Base-by-base conservation (phyloP, 2,113 vertebrate genomes). In the Tautogolabrus adspersus region DNA sequence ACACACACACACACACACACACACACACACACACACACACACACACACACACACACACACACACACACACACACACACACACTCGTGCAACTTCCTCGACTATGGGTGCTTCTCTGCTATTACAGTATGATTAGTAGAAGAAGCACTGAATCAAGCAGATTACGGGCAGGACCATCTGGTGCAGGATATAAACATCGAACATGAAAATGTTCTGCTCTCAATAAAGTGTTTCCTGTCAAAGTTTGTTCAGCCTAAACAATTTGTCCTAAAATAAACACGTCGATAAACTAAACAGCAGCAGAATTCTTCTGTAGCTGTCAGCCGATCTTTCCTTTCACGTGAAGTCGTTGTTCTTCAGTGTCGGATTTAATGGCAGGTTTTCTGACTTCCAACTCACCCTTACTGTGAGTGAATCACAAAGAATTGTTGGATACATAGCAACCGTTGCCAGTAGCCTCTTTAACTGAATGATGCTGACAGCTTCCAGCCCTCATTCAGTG, bases 401-500 rank as follows among this genome's bases (percentile, higher is more conserved):
- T 4, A 21, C 42, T 22, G 65, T 23, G 12, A 47, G 60, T 44
- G 44, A 77, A 67, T 71, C 46, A 66, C 70, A 79, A 71, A 81
- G 78, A 69, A 79, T 66, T 67, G 68, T 15, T 76, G 77, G 75
- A 79, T 66, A 64, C 68, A 59, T 83, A 66, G 88, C 78, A 86
- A 88, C 76, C 16, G 72, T 79, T 77, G 86, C 82, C 79, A 81
- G 75, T 77, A 23, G 74, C 83, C 81, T 64, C 64, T 79, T 88
- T 66, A 85, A 54, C 75, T 77, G 81, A 88, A 80, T 78, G 88
- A 58, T 73, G 77, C 78, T 37, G 88, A 82, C 86, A 86, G 90
- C 83, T 89, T 73, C 52, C 75, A 89, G 81, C 56, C 57, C 82
- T 84, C 83, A 84, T 88, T 88, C 87, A 86, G 67, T 38, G 75